These are phyloP conservation scores for Nemotelus pantherinus DNA, from an alignment of 2,888 invertebrate genomes.

Conservation along the genomic window DNA sequence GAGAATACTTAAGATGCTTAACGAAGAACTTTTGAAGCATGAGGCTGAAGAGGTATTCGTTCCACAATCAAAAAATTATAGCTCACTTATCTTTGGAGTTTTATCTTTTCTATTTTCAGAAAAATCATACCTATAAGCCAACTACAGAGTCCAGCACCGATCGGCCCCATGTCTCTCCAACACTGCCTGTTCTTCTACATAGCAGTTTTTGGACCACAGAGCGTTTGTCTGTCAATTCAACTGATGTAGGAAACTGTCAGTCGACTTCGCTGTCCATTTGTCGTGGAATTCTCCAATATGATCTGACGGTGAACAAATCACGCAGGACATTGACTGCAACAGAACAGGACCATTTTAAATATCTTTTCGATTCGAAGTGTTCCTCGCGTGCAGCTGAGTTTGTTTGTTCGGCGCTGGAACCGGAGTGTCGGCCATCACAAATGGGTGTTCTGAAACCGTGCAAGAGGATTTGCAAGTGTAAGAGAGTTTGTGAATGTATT, in stretches of 20 bases:
- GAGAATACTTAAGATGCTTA: constrained; percentile 62
- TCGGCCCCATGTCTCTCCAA: constrained; percentile 72
- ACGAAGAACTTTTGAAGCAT: constrained; percentile 56
- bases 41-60: constrained; percentile 50
- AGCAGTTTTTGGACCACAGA: constrained; percentile 60
- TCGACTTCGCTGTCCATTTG: constrained; percentile 66
- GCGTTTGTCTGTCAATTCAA: constrained; percentile 53
- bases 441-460: constrained; percentile 72
- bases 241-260: constrained; percentile 57
- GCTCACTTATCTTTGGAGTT: background rate
- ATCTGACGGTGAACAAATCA: constrained; percentile 68
- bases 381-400: constrained; percentile 72
- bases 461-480: constrained; percentile 73
- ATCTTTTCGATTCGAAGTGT: constrained; percentile 72
- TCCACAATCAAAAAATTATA: background rate
- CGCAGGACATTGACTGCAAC: constrained; percentile 55
- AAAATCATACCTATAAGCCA: constrained; percentile 57
- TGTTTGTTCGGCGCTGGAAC: constrained; percentile 72
- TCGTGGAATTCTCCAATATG: constrained; percentile 74
- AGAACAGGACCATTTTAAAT: constrained; percentile 69
- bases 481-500: background rate
- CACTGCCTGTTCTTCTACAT: constrained; percentile 67
- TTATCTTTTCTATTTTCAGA: constrained; percentile 41
- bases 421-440: constrained; percentile 72
- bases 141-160: constrained; percentile 67